Evolutionary conservation across 2,888 invertebrate species (phyloP).

Genomic region (Temnothorax rugatulus): DNA sequence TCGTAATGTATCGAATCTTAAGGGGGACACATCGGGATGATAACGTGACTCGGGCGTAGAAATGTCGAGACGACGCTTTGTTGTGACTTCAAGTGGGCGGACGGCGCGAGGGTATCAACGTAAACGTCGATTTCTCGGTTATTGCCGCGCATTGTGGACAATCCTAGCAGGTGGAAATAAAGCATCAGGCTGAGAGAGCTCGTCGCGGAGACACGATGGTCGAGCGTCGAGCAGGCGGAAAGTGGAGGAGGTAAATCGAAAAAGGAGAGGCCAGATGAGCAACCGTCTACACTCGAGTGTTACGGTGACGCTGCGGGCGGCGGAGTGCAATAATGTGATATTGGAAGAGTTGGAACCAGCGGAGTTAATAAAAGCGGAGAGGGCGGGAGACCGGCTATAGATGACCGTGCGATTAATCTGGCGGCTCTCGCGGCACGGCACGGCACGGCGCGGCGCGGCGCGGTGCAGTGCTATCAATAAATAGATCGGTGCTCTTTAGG

Average conservation of each 20-base stretch:
- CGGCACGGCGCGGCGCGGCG: constrained; percentile 3
- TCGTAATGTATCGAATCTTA: constrained; percentile 51
- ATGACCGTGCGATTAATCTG: constrained; percentile 66
- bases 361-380: constrained; percentile 70
- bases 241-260: constrained; percentile 71
- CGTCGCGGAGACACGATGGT: constrained; percentile 38
- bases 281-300: constrained; percentile 68
- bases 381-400: constrained; percentile 49
- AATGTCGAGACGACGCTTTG: constrained; percentile 64
- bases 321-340: constrained; percentile 76
- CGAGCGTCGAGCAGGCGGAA: constrained; percentile 45
- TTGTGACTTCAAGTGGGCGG: constrained; percentile 61
- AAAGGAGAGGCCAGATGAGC: constrained; percentile 69
- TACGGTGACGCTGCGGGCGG: constrained; percentile 74
- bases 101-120: constrained; percentile 66
- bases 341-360: constrained; percentile 64
- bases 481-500: constrained; percentile 54
- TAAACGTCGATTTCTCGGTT: constrained; percentile 77
- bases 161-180: constrained; percentile 75
- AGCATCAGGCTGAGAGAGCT: constrained; percentile 55
- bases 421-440: constrained; percentile 25
- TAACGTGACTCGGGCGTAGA: constrained; percentile 61
- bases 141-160: constrained; percentile 74
- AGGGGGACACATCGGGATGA: constrained; percentile 44
- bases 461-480: constrained; percentile 37